Evolutionary conservation across 1,140 invertebrate genomes (phyloP), one percentile per base, ranked within the genome.

Genomic region (Ceratina japonica): DNA sequence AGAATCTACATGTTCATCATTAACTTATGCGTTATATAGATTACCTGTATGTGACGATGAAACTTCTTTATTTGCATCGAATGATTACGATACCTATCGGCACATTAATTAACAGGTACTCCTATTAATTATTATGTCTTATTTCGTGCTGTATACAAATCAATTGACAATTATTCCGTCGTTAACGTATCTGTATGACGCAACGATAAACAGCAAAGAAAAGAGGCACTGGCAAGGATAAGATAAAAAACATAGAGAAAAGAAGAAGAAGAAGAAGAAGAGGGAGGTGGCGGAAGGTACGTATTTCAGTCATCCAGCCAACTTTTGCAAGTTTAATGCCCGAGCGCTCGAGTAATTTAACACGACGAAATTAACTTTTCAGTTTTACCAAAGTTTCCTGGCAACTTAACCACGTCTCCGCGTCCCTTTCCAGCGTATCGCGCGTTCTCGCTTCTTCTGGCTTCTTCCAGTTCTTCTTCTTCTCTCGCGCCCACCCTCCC

Each of bases 301-400:
- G 88, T 88, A 90, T 91, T 91, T 91, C 90, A 90, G 89, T 91
- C 90, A 91, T 90, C 89, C 87, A 81, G 86, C 77, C 87, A 91
- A 91, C 90, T 91, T 91, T 90, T 89, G 88, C 87, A 91, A 91
- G 87, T 91, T 91, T 91, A 91, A 91, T 91, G 89, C 89, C 86
- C 88, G 75, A 84, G 87, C 88, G 89, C 87, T 91, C 89, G 90
- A 91, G 90, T 91, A 91, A 91, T 91, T 91, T 91, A 91, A 91
- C 91, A 90, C 89, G 91, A 90, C 90, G 88, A 91, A 91, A 91
- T 91, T 91, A 91, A 91, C 91, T 91, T 91, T 91, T 91, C 90
- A 91, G 91, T 91, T 91, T 91, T 90, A 90, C 88, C 89, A 88
- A 91, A 91, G 90, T 91, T 91, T 91, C 86, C 82, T 89, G 84